A percentile compares a stretch with the other conserved stretches of the same genome.
phyloP scores from a whole-genome alignment of 2,113 vertebrate species.

The Cephalopholis sonnerati region DNA sequence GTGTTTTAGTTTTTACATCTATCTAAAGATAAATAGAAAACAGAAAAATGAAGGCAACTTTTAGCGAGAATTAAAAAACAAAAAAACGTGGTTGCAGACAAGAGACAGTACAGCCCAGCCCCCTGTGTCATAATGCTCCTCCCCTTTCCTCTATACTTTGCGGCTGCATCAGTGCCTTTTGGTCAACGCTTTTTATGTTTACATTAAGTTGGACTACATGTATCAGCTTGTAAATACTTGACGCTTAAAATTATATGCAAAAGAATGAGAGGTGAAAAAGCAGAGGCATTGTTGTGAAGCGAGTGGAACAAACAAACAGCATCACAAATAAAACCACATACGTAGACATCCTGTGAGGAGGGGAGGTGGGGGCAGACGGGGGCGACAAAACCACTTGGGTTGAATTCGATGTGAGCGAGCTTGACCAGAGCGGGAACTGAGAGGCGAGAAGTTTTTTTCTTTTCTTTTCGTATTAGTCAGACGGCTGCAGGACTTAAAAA shows the following conservation, averaged over 20 bases:
- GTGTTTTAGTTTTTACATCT: background rate
- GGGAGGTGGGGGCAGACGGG: too few relatives aligned
- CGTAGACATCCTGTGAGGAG: constrained; percentile 54
- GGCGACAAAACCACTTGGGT: background rate
- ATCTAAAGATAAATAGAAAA: background rate
- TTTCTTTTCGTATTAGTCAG: background rate
- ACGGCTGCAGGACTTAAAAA: background rate
- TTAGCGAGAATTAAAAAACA: background rate
- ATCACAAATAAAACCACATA: constrained; percentile 25
- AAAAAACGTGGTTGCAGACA: background rate
- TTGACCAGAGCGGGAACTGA: constrained; percentile 52
- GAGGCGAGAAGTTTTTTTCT: accelerated
- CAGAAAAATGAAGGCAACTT: background rate
- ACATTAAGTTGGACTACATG: background rate
- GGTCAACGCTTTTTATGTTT: background rate
- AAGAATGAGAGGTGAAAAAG: background rate
- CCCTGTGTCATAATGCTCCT: background rate
- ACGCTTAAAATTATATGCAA: too few relatives aligned
- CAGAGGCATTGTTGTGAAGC: constrained; percentile 1
- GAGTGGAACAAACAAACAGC: constrained; percentile 42
- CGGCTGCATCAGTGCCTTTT: background rate
- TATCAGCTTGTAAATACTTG: background rate
- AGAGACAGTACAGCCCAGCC: background rate
- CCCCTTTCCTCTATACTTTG: background rate
- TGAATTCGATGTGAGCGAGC: background rate